Evolutionary conservation across 1,140 invertebrate species (phyloP), one percentile per base, ranked within the genome.

Genomic region (Dryas iulia): DNA sequence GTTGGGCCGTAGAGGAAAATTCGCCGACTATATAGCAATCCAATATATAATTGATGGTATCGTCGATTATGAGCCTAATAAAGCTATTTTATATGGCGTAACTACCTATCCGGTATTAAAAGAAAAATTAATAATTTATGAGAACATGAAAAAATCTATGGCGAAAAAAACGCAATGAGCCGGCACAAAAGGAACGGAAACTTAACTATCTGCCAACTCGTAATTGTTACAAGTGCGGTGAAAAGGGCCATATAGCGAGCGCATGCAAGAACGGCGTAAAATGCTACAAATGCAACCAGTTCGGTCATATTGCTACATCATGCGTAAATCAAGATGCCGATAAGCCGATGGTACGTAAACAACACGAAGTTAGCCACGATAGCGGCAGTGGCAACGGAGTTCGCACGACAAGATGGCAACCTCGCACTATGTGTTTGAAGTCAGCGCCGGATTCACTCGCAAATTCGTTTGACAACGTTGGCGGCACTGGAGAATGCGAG

Each of bases 341-440:
- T 2, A 31, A 59, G 18, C 54, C 54, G n/a, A 31, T 21, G 28
- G 18, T 33, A 31, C 12, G 30, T 59, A 59, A 56, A 56, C 54
- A 56, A 56, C 25, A 28, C 12, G 54, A 56, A 56, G 54, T 26
- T 28, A 26, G 54, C 54, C 25, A 56, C 7, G 54, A 28, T 56
- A n/a, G n/a, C n/a, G n/a, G n/a, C n/a, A n/a, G n/a, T n/a, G 54
- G 54, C 54, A 26, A 56, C 24, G 54, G 54, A n/a, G 54, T 28
- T 56, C 54, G 54, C 54, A 26, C 54, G 12, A 6, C 54, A 56
- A 56, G 54, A 56, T 56, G 54, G 54, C 54, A 56, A 28, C 54
- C 54, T 56, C 54, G 12, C 54, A 26, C 54, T 11, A 56, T 56
- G 24, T 56, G 54, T 56, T 26, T 56, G 24, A 56, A 26, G 54